phyloP scores from a whole-genome alignment of 2,888 invertebrate species.

The Incurvaria masculella region DNA sequence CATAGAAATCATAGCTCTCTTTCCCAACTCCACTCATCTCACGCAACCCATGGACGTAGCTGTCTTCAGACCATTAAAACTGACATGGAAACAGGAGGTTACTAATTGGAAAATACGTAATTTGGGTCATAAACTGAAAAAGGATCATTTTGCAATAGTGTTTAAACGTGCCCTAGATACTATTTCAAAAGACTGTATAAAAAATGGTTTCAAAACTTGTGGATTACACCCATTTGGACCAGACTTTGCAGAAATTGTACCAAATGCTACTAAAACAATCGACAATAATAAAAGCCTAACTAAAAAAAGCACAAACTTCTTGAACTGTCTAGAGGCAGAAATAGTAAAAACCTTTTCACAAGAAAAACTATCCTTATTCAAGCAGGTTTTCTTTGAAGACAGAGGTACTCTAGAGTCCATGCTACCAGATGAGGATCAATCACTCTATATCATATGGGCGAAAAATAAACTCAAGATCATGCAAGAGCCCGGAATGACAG shows the following conservation, averaged over 20 bases:
- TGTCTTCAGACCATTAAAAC: slow-evolving; percentile 18
- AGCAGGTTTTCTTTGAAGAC: no score
- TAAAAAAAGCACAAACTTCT: no score
- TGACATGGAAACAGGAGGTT: slow-evolving; percentile 15
- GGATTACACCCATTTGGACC: slow-evolving; percentile 20
- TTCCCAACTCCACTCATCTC: slow-evolving; percentile 13
- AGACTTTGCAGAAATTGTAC: slow-evolving; percentile 18
- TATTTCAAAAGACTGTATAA: slow-evolving; percentile 8
- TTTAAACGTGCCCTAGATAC: slow-evolving; percentile 15
- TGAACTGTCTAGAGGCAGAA: no score
- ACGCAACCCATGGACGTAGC: slow-evolving; percentile 17
- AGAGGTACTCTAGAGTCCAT: no score
- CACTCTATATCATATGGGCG: no score
- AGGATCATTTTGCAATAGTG: slow-evolving; percentile 17
- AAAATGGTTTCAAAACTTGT: slow-evolving; percentile 18
- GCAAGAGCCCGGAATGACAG: no score
- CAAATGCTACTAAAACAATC: no score
- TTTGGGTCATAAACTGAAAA: slow-evolving; percentile 14
- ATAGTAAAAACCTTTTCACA: no score
- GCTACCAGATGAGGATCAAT: no score
- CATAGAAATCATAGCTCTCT: slow-evolving; percentile 11
- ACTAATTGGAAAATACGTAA: slow-evolving; percentile 16
- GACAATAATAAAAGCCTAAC: no score
- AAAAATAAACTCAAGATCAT: no score
- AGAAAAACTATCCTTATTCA: no score